These are phyloP conservation scores for Plecturocebus donacophilus DNA, from an alignment of 2,113 vertebrate genomes.

Conservation along the genomic window DNA sequence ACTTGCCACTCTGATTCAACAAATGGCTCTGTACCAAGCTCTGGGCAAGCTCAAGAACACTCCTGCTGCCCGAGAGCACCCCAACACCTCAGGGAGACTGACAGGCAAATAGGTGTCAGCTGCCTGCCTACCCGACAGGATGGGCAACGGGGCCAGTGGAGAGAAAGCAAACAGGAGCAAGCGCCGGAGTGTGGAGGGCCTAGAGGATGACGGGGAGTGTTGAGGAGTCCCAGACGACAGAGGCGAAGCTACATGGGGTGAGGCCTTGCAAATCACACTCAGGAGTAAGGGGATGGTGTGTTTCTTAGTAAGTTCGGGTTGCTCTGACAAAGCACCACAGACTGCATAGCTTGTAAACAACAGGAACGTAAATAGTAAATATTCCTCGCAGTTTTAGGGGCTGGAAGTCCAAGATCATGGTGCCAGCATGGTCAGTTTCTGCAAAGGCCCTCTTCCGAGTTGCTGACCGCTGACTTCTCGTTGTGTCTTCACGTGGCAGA, in stretches of 20 bases:
- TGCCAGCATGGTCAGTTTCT: too few species aligned
- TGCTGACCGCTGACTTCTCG: background rate
- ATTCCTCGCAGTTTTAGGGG: background rate
- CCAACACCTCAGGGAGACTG: background rate
- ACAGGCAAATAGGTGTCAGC: rapidly evolving
- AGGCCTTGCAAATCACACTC: background rate
- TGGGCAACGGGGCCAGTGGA: background rate
- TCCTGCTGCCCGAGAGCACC: background rate
- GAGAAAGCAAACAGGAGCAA: background rate
- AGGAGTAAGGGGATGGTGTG: background rate
- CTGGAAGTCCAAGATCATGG: background rate
- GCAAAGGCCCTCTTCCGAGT: background rate
- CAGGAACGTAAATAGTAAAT: background rate
- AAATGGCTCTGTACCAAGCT: background rate
- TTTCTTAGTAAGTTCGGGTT: background rate
- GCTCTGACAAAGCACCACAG: background rate
- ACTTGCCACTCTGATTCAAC: background rate
- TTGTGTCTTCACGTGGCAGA: background rate
- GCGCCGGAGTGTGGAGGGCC: background rate
- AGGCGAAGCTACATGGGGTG: background rate
- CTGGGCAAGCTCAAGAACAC: background rate
- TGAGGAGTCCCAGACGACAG: background rate
- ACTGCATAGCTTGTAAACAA: background rate
- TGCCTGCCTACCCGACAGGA: rapidly evolving
- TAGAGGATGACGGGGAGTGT: rapidly evolving